These are phyloP conservation scores for Arctia plantaginis DNA, from an alignment of 2,888 invertebrate genomes.

Conservation along the genomic window DNA sequence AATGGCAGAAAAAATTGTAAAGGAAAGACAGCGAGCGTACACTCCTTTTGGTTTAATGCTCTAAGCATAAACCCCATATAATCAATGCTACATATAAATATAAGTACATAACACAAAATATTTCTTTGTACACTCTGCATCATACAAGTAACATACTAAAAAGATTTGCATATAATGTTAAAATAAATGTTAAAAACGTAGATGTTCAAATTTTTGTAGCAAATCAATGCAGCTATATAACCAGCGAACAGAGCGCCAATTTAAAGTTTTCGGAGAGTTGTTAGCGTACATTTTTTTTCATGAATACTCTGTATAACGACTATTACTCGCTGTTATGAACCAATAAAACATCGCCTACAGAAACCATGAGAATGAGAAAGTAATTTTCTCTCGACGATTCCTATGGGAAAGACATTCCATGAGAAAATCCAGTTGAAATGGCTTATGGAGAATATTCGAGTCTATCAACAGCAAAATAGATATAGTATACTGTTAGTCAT, in stretches of 20 bases:
- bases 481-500: conserved; percentile 10
- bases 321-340: conserved; percentile 58
- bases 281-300: conserved; percentile 51
- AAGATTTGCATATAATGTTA: conserved; percentile 30
- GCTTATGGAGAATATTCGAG: conserved; percentile 39
- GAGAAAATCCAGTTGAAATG: conserved; percentile 32
- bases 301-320: conserved; percentile 44
- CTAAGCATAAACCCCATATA: no score
- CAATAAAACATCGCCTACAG: conserved; percentile 58
- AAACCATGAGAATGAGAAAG: conserved; percentile 52
- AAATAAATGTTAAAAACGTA: no score
- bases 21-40: no score
- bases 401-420: conserved; percentile 44
- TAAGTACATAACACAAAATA: neutral
- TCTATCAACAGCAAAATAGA: conserved; percentile 23
- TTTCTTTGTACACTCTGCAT: neutral
- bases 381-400: conserved; percentile 55
- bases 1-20: no score
- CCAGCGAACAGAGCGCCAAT: conserved; percentile 53
- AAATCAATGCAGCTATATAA: conserved; percentile 52
- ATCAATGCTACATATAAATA: no score
- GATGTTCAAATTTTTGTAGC: no score
- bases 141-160: neutral
- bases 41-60: no score
- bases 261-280: conserved; percentile 62